Evolutionary conservation across 2,113 vertebrate species (phyloP), one percentile per base, ranked within the genome.

Genomic region (Eulacestoma nigropectus): DNA sequence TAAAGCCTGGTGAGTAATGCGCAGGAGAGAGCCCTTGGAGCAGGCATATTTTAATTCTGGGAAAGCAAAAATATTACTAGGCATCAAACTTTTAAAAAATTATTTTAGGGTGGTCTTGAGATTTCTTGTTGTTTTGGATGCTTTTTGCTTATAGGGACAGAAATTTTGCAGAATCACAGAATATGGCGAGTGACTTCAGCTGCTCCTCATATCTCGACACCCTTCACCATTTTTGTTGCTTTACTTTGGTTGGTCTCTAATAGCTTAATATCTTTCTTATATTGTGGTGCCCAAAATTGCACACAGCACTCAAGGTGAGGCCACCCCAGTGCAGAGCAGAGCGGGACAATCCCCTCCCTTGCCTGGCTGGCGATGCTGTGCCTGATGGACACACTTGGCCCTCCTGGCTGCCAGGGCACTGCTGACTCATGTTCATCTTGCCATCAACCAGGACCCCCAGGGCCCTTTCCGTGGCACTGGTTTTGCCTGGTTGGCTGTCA

Each of bases 301-400:
- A 1, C 53, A 9, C 17, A 52, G 27, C 1, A 1, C 21, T 50
- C 2, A 2, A 68, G 37, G 0, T 59, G 53, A 68, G 53, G 27
- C 17, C 0, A 0, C 17, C 32, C 46, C 44, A 59, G 16, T 0
- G 2, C 60, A 59, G 44, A 50, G 52, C 26, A 35, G 37, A 44
- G 44, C 1, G 0, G 72, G 20, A 50, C 62, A 68, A 22, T 68
- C 21, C 63, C 37, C 44, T 86, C 62, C 37, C 53, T 33, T 52
- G 37, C 53, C 37, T 0, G 0, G 44, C 17, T 68, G 52, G 6
- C 0, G 1, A 18, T 68, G 52, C 52, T 42, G 52, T 7, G 10
- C 60, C 42, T 42, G 60, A 21, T 49, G 25, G 17, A 8, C 32
- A 59, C 0, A 0, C 0, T 0, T 22, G 27, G 9, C 26, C 7